Base-by-base conservation (phyloP, 2,113 vertebrate species). In the Pampusana beccarii region DNA sequence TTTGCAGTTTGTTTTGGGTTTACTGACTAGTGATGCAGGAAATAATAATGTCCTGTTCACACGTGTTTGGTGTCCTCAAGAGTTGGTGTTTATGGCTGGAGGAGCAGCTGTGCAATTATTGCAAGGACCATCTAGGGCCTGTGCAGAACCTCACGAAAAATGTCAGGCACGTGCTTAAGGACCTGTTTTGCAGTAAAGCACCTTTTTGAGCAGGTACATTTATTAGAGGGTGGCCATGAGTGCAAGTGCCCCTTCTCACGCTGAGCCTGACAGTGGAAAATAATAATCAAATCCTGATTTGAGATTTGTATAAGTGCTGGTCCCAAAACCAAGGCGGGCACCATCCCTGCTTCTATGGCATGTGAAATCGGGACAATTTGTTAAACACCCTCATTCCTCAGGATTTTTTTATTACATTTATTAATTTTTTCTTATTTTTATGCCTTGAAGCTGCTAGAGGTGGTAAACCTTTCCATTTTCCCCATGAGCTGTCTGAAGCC, bases 21-120 rank as follows among this genome's bases (percentile, higher is more conserved):
- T 86, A 73, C 29, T 72, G 75, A 67, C 64, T 33, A 91, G 33
- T 0, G 4, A 67, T 60, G 54, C 44, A 83, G 62, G 56, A 62
- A 88, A 21, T 26, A 60, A 9, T 16, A 20, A n/a, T n/a, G 40
- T 42, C 13, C 48, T n/a, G 21, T 28, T 58, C 42, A 40, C 8
- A 62, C 48, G 40, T 64, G 44, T 67, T 44, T 65, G 79, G 61
- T 60, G 44, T 51, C 77, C 65, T 85, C 5, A 2, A 42, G 53
- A 54, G 26, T 2, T 50, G 33, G 12, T 1, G 1, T 36, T 66
- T 4, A 3, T 0, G 0, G 65, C 51, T 31, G 0, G 15, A 71
- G 61, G 28, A 48, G 62, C 53, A 75, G 71, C 62, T 86, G 31
- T 0, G 0, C 62, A 18, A 80, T 88, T 58, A n/a, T 36, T 80